phyloP scores from a whole-genome alignment of 2,797 vertebrate species.

The Urosaurus nigricauda region DNA sequence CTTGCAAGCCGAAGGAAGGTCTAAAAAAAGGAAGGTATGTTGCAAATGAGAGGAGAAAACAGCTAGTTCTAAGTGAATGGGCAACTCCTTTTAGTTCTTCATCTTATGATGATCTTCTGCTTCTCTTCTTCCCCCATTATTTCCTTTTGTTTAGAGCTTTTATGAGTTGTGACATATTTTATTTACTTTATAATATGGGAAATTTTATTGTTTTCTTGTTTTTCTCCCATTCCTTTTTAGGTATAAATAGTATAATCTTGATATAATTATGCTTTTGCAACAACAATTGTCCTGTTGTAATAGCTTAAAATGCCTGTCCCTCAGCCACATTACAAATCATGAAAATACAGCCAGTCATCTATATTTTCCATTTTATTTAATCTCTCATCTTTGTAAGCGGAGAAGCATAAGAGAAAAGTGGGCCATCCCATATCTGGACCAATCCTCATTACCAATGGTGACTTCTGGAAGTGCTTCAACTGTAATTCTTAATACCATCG shows the following conservation, averaged over 20 bases:
- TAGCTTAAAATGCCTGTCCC: slow-evolving; percentile 63
- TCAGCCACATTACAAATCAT: slow-evolving; percentile 39
- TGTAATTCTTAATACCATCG: background rate
- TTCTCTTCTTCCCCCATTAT: slow-evolving; percentile 1
- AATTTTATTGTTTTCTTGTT: slow-evolving; percentile 48
- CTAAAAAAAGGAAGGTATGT: slow-evolving; percentile 98
- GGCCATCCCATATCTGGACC: background rate
- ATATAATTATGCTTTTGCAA: slow-evolving; percentile 58
- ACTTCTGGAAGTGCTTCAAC: background rate
- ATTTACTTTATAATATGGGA: accelerated
- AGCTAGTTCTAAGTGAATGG: background rate
- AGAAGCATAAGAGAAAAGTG: slow-evolving; percentile 54
- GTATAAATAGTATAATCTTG: slow-evolving; percentile 56
- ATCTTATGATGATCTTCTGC: slow-evolving; percentile 24
- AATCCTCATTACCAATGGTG: background rate
- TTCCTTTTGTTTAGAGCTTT: slow-evolving; percentile 52
- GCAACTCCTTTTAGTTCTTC: slow-evolving; percentile 34
- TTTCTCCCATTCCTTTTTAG: slow-evolving; percentile 47
- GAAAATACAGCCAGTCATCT: background rate
- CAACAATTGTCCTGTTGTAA: slow-evolving; percentile 53
- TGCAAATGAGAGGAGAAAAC: background rate
- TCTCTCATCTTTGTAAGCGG: slow-evolving; percentile 45
- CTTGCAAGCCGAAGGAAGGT: slow-evolving; percentile 95
- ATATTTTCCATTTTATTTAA: slow-evolving; percentile 69
- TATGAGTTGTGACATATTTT: slow-evolving; percentile 47